Evolutionary conservation across 2,113 vertebrate genomes (phyloP).

Genomic region (Siphamia tubifer): DNA sequence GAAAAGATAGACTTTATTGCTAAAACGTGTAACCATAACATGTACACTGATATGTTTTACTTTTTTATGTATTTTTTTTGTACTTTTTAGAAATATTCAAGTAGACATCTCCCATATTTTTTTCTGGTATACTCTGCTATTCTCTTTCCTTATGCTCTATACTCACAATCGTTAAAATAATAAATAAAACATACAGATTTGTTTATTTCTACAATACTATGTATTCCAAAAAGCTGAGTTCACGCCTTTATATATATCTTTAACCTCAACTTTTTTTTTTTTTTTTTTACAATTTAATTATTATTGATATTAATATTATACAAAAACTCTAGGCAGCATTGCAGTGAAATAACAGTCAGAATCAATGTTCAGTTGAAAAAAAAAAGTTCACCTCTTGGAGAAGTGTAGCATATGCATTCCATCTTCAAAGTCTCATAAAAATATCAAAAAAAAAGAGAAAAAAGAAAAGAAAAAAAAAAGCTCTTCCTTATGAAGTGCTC

Average conservation of each 20-base stretch:
- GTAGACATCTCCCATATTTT: constrained; percentile 89
- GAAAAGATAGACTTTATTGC: constrained; percentile 91
- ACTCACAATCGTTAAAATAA: constrained; percentile 92
- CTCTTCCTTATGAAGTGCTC: constrained; percentile 79
- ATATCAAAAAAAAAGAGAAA: constrained; percentile 58
- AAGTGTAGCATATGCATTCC: constrained; percentile 77
- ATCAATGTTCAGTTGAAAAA: constrained; percentile 78
- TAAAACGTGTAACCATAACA: constrained; percentile 86
- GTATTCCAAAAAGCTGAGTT: constrained; percentile 85
- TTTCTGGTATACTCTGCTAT: constrained; percentile 89
- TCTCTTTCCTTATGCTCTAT: constrained; percentile 83
- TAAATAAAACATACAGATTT: constrained; percentile 94
- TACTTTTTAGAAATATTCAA: constrained; percentile 89
- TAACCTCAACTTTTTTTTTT: constrained; percentile 79
- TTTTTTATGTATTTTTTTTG: constrained; percentile 70
- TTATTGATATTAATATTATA: constrained; percentile 85
- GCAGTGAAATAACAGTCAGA: constrained; percentile 84
- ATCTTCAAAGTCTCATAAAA: constrained; percentile 76
- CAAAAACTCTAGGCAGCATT: constrained; percentile 84
- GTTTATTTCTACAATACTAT: constrained; percentile 88
- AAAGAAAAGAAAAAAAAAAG: constrained; percentile 59
- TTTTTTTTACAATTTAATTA: constrained; percentile 79
- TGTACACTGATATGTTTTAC: constrained; percentile 88
- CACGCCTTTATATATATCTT: constrained; percentile 85
- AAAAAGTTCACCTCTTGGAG: constrained; percentile 78